Conservation (phyloP, 2,113 vertebrate genomes). For the Catagonus wagneri region DNA sequence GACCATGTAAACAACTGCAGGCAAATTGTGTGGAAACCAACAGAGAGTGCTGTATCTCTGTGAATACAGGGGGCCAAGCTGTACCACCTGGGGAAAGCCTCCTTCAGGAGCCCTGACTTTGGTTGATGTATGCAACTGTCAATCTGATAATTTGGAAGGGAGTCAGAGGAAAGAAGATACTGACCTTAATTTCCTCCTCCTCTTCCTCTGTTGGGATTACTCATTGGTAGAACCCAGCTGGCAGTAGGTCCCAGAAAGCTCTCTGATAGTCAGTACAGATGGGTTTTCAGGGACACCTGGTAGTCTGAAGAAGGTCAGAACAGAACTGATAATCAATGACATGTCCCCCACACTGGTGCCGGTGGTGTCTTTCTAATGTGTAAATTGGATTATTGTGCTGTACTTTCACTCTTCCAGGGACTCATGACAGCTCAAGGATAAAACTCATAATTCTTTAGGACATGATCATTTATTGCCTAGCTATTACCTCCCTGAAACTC, state of each 20-base stretch:
- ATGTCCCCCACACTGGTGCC: fast-evolving
- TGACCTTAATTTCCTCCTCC: not conserved
- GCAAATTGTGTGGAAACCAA: not conserved
- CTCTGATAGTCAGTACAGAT: not conserved
- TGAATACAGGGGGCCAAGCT: fast-evolving
- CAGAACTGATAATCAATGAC: no score
- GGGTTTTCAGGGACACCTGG: not conserved
- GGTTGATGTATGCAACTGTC: not conserved
- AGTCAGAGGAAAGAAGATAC: not conserved
- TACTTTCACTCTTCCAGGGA: not conserved
- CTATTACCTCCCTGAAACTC: fast-evolving
- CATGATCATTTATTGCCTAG: not conserved
- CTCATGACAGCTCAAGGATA: not conserved
- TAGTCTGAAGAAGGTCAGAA: not conserved
- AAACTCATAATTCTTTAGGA: not conserved
- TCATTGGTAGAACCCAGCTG: fast-evolving
- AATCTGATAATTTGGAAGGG: not conserved
- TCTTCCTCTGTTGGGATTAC: not conserved
- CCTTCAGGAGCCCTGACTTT: not conserved
- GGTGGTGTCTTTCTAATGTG: fast-evolving
- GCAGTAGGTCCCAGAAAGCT: not conserved
- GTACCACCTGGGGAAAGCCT: fast-evolving
- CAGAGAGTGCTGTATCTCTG: fast-evolving
- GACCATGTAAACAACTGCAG: not conserved
- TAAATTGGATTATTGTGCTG: fast-evolving